A percentile compares a stretch with the other conserved stretches of the same genome.
Conservation (phyloP, 2,797 vertebrate species). For the Centropyge bicolor region DNA sequence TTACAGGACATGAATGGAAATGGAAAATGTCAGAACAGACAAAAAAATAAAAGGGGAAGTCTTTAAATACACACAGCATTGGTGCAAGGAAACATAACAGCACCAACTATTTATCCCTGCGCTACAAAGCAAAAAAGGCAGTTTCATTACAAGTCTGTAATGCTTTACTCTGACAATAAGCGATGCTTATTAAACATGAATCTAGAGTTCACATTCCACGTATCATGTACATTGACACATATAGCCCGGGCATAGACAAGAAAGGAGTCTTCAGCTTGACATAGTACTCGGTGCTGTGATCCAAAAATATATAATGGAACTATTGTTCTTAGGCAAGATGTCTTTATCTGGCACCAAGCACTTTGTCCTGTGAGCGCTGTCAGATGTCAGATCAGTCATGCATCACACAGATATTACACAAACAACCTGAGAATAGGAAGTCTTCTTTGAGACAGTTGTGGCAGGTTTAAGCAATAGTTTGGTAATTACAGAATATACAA, state of each 20-base stretch:
- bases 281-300: slow-evolving; percentile 60
- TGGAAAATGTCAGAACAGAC: slow-evolving; percentile 59
- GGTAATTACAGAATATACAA: slow-evolving; percentile 65
- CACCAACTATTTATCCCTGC: slow-evolving; percentile 32
- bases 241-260: slow-evolving; percentile 48
- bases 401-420: slow-evolving; percentile 69
- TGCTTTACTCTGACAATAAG: slow-evolving; percentile 54
- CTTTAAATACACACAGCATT: slow-evolving; percentile 50
- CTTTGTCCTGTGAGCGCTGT: slow-evolving; percentile 66
- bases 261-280: slow-evolving; percentile 31
- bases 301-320: slow-evolving; percentile 70
- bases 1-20: slow-evolving; percentile 85
- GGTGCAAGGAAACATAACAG: slow-evolving; percentile 36
- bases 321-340: slow-evolving; percentile 37
- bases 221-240: slow-evolving; percentile 66
- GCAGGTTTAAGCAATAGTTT: slow-evolving; percentile 74
- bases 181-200: slow-evolving; percentile 47
- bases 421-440: slow-evolving; percentile 84
- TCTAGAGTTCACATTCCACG: slow-evolving; percentile 66
- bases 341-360: slow-evolving; percentile 73
- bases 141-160: slow-evolving; percentile 47
- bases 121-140: slow-evolving; percentile 59
- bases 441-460: slow-evolving; percentile 77
- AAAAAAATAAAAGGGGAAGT: slow-evolving; percentile 56
- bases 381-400: slow-evolving; percentile 60